A percentile compares a stretch with the other conserved stretches of the same genome.
Evolutionary conservation across 2,113 vertebrate species (phyloP).

Genomic region (Saimiri boliviensis): DNA sequence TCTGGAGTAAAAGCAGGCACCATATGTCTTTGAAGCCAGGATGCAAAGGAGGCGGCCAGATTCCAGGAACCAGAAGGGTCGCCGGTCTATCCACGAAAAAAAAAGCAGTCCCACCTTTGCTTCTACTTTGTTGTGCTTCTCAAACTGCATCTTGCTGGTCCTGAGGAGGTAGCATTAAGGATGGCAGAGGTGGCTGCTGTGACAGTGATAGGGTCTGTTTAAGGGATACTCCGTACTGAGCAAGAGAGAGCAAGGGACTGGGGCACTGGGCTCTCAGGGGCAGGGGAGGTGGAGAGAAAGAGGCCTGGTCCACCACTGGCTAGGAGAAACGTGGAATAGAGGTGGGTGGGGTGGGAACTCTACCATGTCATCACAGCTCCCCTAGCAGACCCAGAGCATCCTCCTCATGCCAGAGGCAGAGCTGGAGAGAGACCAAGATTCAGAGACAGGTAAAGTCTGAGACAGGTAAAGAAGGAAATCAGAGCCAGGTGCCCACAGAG

Average conservation of each 20-base stretch:
- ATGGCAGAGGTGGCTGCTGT: not conserved
- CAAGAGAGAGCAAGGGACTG: not conserved
- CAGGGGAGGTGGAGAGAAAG: slow-evolving; percentile 18
- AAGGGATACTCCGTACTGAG: not conserved
- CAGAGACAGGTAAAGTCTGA: not conserved
- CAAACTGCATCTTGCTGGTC: slow-evolving; percentile 59
- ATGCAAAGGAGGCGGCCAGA: not conserved
- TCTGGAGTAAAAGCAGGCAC: not conserved
- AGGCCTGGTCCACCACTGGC: slow-evolving; percentile 25
- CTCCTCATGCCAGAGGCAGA: slow-evolving; percentile 21
- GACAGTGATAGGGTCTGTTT: slow-evolving; percentile 3
- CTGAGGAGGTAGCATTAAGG: not conserved
- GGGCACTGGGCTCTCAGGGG: not conserved
- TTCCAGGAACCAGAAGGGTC: slow-evolving; percentile 80
- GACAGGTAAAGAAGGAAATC: not conserved
- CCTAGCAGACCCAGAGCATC: slow-evolving; percentile 32
- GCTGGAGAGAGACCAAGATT: not conserved
- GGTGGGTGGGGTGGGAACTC: not conserved
- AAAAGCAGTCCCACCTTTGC: slow-evolving; percentile 56
- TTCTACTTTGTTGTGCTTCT: slow-evolving; percentile 58
- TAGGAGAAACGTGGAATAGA: not conserved
- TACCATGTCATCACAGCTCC: slow-evolving; percentile 13
- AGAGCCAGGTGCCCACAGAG: not conserved
- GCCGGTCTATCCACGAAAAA: not conserved
- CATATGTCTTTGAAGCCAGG: slow-evolving; percentile 15